Evolutionary conservation across 2,797 vertebrate species (phyloP).

Genomic region (Myotis planiceps): DNA sequence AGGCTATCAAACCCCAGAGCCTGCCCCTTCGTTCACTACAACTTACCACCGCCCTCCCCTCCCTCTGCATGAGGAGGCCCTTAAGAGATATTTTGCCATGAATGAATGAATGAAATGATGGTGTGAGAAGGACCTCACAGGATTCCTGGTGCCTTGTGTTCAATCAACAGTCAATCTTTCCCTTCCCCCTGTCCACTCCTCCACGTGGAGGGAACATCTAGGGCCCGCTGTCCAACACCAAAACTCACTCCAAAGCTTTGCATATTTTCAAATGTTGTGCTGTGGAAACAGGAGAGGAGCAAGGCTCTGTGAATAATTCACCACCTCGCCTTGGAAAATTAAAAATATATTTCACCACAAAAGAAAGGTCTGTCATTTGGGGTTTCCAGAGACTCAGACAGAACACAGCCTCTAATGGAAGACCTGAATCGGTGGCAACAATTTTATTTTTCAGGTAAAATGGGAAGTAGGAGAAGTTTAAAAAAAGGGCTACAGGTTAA

Average conservation of each 20-base stretch:
- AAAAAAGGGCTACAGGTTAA: background rate
- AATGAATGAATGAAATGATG: background rate
- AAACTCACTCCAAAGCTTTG: constrained; percentile 73
- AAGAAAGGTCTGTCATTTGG: constrained; percentile 73
- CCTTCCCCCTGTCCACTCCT: background rate
- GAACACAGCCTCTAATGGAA: background rate
- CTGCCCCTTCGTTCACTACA: background rate
- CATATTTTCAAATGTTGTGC: constrained; percentile 86
- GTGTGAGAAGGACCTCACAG: background rate
- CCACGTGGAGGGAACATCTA: background rate
- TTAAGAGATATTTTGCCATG: background rate
- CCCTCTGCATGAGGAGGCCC: background rate
- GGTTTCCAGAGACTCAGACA: constrained; percentile 53
- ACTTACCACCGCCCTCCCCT: background rate
- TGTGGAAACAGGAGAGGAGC: constrained; percentile 83
- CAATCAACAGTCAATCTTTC: background rate
- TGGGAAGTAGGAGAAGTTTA: background rate
- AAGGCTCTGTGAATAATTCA: constrained; percentile 86
- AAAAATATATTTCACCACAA: constrained; percentile 88
- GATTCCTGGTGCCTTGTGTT: background rate
- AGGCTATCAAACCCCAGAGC: accelerated
- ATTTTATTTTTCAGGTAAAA: constrained; percentile 43
- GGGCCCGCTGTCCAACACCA: constrained; percentile 58
- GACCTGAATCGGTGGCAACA: background rate
- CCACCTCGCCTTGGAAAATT: constrained; percentile 83